phyloP scores from a whole-genome alignment of 2,888 invertebrate species.

The Chrysina gloriosa region DNA sequence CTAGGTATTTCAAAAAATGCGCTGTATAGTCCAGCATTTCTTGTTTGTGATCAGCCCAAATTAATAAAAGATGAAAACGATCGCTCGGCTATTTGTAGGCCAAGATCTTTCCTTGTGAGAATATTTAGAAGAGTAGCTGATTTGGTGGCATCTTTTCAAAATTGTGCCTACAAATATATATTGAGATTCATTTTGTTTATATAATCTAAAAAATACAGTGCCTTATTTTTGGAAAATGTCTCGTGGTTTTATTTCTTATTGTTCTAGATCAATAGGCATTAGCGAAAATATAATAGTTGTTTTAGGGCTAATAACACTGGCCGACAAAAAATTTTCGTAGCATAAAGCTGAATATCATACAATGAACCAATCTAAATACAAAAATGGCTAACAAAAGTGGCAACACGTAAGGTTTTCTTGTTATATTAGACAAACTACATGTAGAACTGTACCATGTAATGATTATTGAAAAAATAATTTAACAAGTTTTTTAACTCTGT shows the following conservation, averaged over 20 bases:
- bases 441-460: no score
- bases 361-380: no score
- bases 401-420: no score
- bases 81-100: background rate
- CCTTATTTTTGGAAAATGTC: background rate
- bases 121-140: constrained; percentile 28
- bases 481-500: no score
- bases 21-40: constrained; percentile 11
- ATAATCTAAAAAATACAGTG: constrained; percentile 24
- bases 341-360: no score
- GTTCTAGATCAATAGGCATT: no score
- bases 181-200: constrained; percentile 46
- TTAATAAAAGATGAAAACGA: background rate
- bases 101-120: constrained; percentile 31
- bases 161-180: constrained; percentile 40
- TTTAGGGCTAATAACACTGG: no score
- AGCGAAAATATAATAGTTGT: no score
- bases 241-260: background rate
- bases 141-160: constrained; percentile 34
- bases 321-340: no score
- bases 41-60: background rate
- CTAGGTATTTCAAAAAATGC: constrained; percentile 26
- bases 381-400: no score
- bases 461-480: no score
- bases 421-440: no score